Percentiles rank a stretch among this genome's conserved stretches.
Conservation (phyloP, 2,113 vertebrate genomes). For the Taurulus bubalis region DNA sequence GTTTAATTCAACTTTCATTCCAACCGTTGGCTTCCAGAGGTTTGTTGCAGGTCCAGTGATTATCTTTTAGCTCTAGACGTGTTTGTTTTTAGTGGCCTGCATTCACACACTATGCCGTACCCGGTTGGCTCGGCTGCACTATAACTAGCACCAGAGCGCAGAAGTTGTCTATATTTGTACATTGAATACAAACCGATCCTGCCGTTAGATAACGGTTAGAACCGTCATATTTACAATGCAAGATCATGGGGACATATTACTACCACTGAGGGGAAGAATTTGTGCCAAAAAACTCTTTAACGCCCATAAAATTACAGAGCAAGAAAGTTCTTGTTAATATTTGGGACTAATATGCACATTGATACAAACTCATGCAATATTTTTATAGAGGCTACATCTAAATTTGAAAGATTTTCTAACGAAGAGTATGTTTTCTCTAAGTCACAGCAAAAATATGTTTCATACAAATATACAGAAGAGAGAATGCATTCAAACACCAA, state of each 20-base stretch:
- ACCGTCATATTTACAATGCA: neutral
- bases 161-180: conserved; percentile 29
- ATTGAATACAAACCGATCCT: conserved; percentile 5
- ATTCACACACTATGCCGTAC: conserved; percentile 37
- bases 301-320: neutral
- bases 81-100: conserved; percentile 26
- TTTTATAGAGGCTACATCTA: conserved; percentile 24
- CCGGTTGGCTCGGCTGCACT: conserved; percentile 38
- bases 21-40: conserved; percentile 30
- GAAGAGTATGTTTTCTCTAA: conserved; percentile 2
- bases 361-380: conserved; percentile 12
- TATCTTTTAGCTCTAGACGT: conserved; percentile 39
- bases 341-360: neutral
- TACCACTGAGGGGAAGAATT: neutral
- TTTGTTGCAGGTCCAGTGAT: conserved; percentile 40
- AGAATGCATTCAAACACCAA: conserved; percentile 8
- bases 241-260: conserved; percentile 16
- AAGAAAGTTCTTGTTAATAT: neutral
- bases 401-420: conserved; percentile 21
- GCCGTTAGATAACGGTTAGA: conserved; percentile 15
- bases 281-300: conserved; percentile 27
- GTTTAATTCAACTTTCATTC: conserved; percentile 55
- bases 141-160: conserved; percentile 24
- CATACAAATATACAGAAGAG: conserved; percentile 11
- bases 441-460: conserved; percentile 31